Evolutionary conservation across 2,797 vertebrate genomes (phyloP), one percentile per base, ranked within the genome.

Genomic region (Hozukius guyotensis): DNA sequence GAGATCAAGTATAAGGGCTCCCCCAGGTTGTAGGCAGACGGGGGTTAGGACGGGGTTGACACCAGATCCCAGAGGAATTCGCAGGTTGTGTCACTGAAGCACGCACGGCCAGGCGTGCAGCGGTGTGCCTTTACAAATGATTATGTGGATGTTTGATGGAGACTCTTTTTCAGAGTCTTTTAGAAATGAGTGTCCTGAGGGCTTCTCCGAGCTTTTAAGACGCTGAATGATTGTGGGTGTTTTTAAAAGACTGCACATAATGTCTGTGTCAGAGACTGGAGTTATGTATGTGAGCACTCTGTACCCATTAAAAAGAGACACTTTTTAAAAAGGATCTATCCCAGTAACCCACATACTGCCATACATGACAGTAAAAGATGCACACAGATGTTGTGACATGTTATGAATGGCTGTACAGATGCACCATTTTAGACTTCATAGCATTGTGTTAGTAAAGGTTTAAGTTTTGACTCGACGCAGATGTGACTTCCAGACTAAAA

Each of bases 1-100:
- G 69, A 86, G 70, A 92, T 90, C 80, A 86, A 86, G 80, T 80
- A 67, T 76, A 63, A 83, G 71, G 76, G 77, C 81, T 81, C 88
- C 89, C 69, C 67, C 57, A 31, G 84, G 86, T 81, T 78, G 62
- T 72, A 83, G 78, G 76, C 83, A 78, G 87, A 81, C 81, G 56
- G 67, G 59, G 75, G 70, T 88, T 77, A 85, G 74, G 55, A 81
- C 16, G 22, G 79, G 78, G 82, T 70, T 82, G 81, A 91, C 81
- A 81, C 82, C 84, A 79, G 92, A 92, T 93, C 91, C 78, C 75
- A n/a, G 71, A 86, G 87, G 89, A 93, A 93, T 94, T 84, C 82
- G 74, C 87, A 83, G 84, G 87, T 89, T 77, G 65, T 91, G 89
- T 91, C 88, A 91, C 79, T 79, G 22, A 92, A 88, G 88, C 88